Conservation (phyloP, 2,797 vertebrate species). For the Falco naumanni region DNA sequence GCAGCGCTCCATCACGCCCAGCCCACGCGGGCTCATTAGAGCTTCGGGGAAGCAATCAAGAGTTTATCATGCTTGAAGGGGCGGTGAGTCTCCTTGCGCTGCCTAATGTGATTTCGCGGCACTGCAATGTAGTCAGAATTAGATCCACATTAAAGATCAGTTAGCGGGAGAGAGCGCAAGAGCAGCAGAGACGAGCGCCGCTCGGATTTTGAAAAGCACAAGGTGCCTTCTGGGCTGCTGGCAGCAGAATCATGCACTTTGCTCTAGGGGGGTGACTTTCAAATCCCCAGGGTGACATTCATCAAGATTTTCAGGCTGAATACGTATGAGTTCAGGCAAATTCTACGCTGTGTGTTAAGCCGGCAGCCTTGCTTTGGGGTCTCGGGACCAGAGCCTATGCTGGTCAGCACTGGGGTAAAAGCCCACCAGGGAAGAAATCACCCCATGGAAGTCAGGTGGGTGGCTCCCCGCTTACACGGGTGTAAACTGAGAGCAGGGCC, state of each 20-base stretch:
- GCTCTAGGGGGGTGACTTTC: conserved; percentile 28
- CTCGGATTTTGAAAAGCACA: not conserved
- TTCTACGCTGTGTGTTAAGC: not conserved
- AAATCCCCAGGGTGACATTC: not conserved
- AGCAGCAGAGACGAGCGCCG: not conserved
- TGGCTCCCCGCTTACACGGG: not conserved
- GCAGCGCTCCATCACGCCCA: conserved; percentile 23
- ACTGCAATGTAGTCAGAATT: conserved; percentile 39
- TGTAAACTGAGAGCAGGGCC: not conserved
- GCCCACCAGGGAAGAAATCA: not conserved
- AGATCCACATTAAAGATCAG: conserved; percentile 54
- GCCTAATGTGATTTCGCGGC: conserved; percentile 67
- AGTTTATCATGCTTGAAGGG: conserved; percentile 76
- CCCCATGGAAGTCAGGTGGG: no score
- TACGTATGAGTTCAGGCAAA: not conserved
- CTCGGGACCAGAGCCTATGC: not conserved
- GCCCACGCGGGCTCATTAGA: conserved; percentile 69
- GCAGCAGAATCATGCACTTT: not conserved
- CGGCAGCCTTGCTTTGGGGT: not conserved
- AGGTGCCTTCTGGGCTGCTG: not conserved
- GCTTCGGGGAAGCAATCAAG: conserved; percentile 74
- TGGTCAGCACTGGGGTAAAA: not conserved
- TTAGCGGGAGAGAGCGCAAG: not conserved
- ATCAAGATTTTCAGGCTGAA: not conserved
- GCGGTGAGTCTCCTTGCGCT: conserved; percentile 63